A percentile compares a stretch with the other conserved stretches of the same genome.
phyloP scores from a whole-genome alignment of 2,888 invertebrate genomes.

The Ophion obscuratus region DNA sequence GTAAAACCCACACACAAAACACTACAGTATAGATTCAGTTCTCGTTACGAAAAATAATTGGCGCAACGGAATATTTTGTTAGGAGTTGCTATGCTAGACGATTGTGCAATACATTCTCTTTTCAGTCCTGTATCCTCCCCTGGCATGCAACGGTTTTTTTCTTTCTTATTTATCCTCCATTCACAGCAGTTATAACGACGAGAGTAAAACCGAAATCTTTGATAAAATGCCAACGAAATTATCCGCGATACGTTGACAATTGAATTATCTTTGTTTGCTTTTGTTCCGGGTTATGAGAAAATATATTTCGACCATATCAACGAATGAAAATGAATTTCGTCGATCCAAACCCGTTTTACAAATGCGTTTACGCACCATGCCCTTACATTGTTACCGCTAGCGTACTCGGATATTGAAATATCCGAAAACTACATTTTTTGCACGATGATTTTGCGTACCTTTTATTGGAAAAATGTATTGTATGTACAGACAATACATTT shows the following conservation, averaged over 20 bases:
- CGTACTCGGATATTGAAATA: no score
- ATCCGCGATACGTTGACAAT: not conserved
- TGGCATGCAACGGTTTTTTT: not conserved
- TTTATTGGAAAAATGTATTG: no score
- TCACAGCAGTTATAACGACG: constrained; percentile 20
- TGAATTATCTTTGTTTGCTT: not conserved
- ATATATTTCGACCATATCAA: not conserved
- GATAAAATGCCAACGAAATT: not conserved
- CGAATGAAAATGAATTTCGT: not conserved
- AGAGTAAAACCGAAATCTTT: constrained; percentile 32
- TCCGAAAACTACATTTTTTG: no score
- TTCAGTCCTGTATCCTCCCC: not conserved
- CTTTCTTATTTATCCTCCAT: not conserved
- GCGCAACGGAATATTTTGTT: constrained; percentile 62
- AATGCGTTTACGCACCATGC: no score
- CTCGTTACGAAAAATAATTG: constrained; percentile 66
- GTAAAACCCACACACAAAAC: not conserved
- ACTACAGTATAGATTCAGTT: constrained; percentile 59
- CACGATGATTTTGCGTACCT: no score
- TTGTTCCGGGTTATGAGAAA: not conserved
- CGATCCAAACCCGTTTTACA: not conserved
- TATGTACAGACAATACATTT: no score
- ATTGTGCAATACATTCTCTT: not conserved
- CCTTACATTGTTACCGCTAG: no score
- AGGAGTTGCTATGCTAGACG: not conserved